Conservation (phyloP, 2,797 vertebrate genomes). For the Anomalospiza imberbis region DNA sequence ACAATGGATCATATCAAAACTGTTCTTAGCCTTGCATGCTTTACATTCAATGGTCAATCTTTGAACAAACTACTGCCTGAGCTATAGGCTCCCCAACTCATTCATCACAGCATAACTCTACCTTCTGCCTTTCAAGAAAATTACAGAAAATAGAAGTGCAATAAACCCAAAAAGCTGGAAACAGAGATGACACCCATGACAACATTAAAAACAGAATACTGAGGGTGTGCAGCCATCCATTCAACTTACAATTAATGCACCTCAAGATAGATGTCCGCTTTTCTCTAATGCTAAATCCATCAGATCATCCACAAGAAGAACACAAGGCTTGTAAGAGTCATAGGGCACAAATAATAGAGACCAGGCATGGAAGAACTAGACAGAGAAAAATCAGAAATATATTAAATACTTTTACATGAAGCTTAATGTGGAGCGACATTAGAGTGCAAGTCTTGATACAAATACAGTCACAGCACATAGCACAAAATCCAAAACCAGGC, state of each 20-base stretch:
- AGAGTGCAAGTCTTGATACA: neutral
- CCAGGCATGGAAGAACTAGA: neutral
- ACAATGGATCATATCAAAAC: slow-evolving; percentile 71
- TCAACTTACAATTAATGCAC: slow-evolving; percentile 62
- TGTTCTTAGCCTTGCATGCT: slow-evolving; percentile 65
- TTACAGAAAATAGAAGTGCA: slow-evolving; percentile 71
- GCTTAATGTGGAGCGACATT: neutral
- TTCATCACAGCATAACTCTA: slow-evolving; percentile 64
- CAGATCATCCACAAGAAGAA: neutral
- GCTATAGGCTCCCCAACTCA: slow-evolving; percentile 60
- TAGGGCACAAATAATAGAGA: neutral
- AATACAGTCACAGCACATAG: neutral
- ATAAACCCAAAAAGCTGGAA: slow-evolving; percentile 76
- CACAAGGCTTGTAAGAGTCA: neutral
- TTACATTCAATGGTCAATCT: slow-evolving; percentile 73
- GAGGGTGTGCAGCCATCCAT: slow-evolving; percentile 39
- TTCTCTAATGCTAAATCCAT: slow-evolving; percentile 1
- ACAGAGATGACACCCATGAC: slow-evolving; percentile 66
- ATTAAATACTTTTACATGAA: neutral
- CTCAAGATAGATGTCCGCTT: slow-evolving; percentile 49
- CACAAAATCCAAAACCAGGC: neutral
- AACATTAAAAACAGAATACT: slow-evolving; percentile 65
- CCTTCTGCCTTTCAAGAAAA: slow-evolving; percentile 67
- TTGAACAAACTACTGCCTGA: slow-evolving; percentile 71
- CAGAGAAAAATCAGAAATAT: neutral